These are phyloP conservation scores for Fringilla coelebs DNA, from an alignment of 2,797 vertebrate genomes.

Conservation along the genomic window DNA sequence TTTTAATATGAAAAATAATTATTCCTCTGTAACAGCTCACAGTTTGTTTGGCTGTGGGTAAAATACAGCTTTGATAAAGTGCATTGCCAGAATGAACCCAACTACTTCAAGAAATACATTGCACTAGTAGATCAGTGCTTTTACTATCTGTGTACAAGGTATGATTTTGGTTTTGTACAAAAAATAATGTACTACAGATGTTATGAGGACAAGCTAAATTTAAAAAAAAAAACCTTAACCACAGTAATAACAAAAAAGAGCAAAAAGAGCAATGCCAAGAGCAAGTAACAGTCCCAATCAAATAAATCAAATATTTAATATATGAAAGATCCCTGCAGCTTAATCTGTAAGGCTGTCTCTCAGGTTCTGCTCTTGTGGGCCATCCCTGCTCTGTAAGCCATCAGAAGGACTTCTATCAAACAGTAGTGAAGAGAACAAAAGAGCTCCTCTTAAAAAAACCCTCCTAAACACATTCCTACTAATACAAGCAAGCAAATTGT, in stretches of 20 bases:
- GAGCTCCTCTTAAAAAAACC: rapidly evolving
- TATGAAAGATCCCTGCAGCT: not conserved
- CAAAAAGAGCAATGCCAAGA: not conserved
- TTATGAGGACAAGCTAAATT: not conserved
- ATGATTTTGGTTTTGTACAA: not conserved
- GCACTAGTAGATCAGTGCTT: not conserved
- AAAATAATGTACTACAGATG: not conserved
- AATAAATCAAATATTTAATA: not conserved
- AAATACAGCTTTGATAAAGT: constrained; percentile 1
- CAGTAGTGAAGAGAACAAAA: not conserved
- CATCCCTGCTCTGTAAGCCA: not conserved
- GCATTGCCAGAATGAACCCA: not conserved
- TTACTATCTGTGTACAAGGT: not conserved
- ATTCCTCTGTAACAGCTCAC: constrained; percentile 5
- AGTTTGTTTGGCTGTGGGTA: not conserved
- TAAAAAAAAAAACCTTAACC: not conserved
- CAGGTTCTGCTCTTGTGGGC: not conserved
- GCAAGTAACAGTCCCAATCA: not conserved
- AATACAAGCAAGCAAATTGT: not conserved
- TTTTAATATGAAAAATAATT: constrained; percentile 36
- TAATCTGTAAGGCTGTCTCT: not conserved
- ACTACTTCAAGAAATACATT: not conserved
- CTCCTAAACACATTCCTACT: not conserved
- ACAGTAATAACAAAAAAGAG: not conserved
- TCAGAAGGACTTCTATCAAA: not conserved